A percentile compares a stretch with the other conserved stretches of the same genome.
phyloP scores from a whole-genome alignment of 1,140 invertebrate species.

The Pseudomyrmex concolor region DNA sequence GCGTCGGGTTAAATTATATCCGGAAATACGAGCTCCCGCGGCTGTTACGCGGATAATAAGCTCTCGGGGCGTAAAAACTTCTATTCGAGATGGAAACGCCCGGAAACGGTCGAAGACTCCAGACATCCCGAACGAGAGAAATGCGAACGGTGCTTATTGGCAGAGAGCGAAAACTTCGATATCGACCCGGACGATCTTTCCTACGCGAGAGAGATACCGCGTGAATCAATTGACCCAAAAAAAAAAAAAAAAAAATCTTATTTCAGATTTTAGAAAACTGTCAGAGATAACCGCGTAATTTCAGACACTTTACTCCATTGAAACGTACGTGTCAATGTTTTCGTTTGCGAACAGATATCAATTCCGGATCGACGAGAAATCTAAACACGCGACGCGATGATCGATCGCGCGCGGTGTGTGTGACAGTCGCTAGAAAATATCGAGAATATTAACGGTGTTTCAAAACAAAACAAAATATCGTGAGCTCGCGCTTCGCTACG shows the following conservation, averaged over 20 bases:
- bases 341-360: slow-evolving; percentile 31
- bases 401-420: slow-evolving; percentile 31
- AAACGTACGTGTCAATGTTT: neutral
- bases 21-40: slow-evolving; percentile 53
- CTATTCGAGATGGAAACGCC: slow-evolving; percentile 59
- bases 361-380: slow-evolving; percentile 39
- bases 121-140: neutral
- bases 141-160: neutral
- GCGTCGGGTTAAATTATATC: slow-evolving; percentile 62
- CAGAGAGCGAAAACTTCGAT: slow-evolving; percentile 31
- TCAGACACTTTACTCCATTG: neutral
- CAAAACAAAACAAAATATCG: slow-evolving; percentile 9
- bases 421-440: slow-evolving; percentile 38
- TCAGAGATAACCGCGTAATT: too few relatives aligned
- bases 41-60: slow-evolving; percentile 60
- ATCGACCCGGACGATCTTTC: slow-evolving; percentile 6
- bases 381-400: slow-evolving; percentile 31
- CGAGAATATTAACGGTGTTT: slow-evolving; percentile 61
- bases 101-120: slow-evolving; percentile 21
- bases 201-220: neutral
- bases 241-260: too few relatives aligned
- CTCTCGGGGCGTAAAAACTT: slow-evolving; percentile 44
- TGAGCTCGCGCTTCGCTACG: slow-evolving; percentile 22
- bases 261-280: neutral
- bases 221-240: neutral